Conservation (phyloP, 2,888 invertebrate species). For the Tupiocoris notatus region DNA sequence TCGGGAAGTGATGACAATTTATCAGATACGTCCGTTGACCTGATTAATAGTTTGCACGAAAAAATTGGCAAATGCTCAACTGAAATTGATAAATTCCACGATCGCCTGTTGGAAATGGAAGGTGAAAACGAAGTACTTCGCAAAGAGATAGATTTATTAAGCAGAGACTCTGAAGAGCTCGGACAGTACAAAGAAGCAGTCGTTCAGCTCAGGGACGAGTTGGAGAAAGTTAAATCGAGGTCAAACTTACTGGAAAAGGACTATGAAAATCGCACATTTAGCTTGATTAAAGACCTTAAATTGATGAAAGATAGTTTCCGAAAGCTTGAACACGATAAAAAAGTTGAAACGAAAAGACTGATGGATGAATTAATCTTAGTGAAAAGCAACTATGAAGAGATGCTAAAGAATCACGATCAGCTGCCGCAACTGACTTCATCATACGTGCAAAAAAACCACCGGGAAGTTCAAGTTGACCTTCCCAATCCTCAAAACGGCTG, state of each 20-base stretch:
- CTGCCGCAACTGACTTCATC: neutral
- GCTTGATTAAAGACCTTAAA: constrained; percentile 10
- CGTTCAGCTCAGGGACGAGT: neutral
- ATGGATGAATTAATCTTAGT: neutral
- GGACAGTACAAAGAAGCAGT: neutral
- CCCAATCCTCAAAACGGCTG: neutral
- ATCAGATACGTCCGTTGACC: neutral
- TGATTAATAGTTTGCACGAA: neutral
- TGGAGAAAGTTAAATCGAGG: constrained; percentile 7
- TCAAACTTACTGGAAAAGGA: constrained; percentile 6
- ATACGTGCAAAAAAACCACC: neutral
- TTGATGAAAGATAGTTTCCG: neutral
- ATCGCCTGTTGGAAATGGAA: neutral
- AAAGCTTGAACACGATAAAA: neutral
- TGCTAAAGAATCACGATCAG: neutral
- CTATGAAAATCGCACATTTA: constrained; percentile 13
- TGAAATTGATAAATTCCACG: constrained; percentile 1
- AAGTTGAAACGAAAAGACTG: neutral
- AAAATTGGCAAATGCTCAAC: constrained; percentile 12
- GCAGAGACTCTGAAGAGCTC: neutral
- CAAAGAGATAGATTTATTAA: constrained; percentile 12
- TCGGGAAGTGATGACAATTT: neutral
- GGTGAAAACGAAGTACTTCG: constrained; percentile 6
- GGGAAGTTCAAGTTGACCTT: neutral
- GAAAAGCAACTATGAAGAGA: neutral